Conservation (phyloP, 64 coral and sea anemone species). For the Platygyra sinensis region DNA sequence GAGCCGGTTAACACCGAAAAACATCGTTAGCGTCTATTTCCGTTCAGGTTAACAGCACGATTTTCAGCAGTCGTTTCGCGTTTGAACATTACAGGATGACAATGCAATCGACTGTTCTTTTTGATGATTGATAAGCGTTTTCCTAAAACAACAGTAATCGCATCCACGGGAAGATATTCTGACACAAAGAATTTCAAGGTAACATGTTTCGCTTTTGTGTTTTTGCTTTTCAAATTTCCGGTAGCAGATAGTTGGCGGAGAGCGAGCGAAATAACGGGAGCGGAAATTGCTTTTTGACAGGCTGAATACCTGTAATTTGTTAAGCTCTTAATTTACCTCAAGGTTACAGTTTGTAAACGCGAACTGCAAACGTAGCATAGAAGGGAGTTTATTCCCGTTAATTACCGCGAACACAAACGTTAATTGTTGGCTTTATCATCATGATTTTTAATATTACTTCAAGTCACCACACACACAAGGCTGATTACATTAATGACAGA, state of each 20-base stretch:
- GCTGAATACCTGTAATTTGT: conserved; percentile 14
- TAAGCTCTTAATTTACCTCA: neutral
- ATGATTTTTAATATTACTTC: too few species aligned
- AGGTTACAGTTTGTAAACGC: neutral
- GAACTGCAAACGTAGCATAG: neutral
- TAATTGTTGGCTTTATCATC: too few species aligned
- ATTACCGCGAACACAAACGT: neutral
- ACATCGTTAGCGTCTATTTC: neutral
- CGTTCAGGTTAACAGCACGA: neutral
- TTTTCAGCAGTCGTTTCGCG: neutral
- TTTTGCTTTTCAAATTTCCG: neutral
- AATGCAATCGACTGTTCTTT: neutral
- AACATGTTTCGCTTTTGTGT: conserved; percentile 17
- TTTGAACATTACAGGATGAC: neutral
- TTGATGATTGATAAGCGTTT: conserved; percentile 16
- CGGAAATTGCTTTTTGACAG: conserved; percentile 9
- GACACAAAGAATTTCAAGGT: neutral
- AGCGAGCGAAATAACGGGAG: neutral
- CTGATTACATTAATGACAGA: too few species aligned
- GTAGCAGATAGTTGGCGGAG: neutral
- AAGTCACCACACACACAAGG: too few species aligned
- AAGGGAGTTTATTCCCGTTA: neutral
- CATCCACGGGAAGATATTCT: neutral
- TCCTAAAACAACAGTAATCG: neutral
- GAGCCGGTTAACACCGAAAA: neutral